A percentile compares a stretch with the other conserved stretches of the same genome.
Conservation (phyloP, 2,888 invertebrate species). For the Eilema griseolum region DNA sequence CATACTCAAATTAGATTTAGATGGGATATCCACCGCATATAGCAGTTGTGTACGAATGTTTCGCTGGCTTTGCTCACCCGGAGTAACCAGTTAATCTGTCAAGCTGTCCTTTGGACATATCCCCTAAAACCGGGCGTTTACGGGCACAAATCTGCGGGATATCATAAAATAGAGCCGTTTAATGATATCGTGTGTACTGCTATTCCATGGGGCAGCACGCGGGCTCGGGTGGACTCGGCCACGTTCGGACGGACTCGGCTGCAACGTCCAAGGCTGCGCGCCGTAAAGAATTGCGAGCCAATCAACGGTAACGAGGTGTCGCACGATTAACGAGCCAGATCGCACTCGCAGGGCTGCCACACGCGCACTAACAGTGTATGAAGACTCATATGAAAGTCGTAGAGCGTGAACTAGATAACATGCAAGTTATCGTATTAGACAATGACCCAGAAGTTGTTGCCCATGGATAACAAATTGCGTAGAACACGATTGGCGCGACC, state of each 20-base stretch:
- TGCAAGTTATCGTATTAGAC: too few species aligned
- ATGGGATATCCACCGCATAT: constrained; percentile 12
- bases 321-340: constrained; percentile 40
- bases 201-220: background rate
- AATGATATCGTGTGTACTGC: background rate
- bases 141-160: constrained; percentile 19
- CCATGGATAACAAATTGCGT: background rate
- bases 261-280: constrained; percentile 20
- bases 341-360: constrained; percentile 23
- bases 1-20: constrained; percentile 34
- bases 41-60: constrained; percentile 11
- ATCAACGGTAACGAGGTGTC: constrained; percentile 53
- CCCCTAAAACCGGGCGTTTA: constrained; percentile 17
- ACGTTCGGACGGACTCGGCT: background rate
- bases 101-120: background rate
- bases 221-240: background rate
- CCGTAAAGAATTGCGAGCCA: constrained; percentile 39
- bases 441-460: too few species aligned
- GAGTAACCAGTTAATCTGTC: background rate
- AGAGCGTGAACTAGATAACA: background rate
- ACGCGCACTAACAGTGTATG: background rate
- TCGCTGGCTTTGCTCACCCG: constrained; percentile 7
- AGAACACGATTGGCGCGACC: background rate
- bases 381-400: too few species aligned
- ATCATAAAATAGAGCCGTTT: constrained; percentile 16